phyloP scores from a whole-genome alignment of 2,797 vertebrate species.

The Sciaenops ocellatus region DNA sequence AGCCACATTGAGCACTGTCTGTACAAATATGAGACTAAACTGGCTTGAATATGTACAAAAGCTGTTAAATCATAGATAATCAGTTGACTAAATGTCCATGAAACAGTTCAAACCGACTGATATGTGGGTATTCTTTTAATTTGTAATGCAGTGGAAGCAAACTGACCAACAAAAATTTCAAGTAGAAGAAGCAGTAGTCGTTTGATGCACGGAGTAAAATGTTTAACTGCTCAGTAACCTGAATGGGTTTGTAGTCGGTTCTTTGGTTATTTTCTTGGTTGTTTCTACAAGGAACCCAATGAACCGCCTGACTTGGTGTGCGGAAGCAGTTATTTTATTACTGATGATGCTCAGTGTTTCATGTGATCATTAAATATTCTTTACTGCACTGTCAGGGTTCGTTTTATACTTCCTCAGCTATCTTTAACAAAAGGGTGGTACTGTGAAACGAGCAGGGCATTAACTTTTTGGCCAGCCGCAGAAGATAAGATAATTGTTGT shows the following conservation, averaged over 20 bases:
- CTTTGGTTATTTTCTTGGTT: too few species aligned
- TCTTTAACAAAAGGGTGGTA: too few species aligned
- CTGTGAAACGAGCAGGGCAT: too few species aligned
- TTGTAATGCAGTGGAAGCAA: neutral
- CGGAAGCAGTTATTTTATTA: too few species aligned
- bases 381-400: too few species aligned
- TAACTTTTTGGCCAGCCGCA: neutral
- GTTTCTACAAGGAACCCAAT: too few species aligned
- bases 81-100: neutral
- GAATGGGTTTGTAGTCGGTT: too few species aligned
- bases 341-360: neutral
- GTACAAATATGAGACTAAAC: neutral
- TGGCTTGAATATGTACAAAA: neutral
- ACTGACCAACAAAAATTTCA: neutral
- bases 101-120: neutral
- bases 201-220: too few species aligned
- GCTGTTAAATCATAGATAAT: neutral
- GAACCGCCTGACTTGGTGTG: too few species aligned
- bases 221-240: too few species aligned
- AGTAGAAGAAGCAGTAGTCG: neutral
- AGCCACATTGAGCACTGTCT: conserved; percentile 5
- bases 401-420: too few species aligned
- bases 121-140: neutral
- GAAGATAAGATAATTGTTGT: neutral
- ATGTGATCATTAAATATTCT: neutral